Conservation (phyloP, 1,140 invertebrate species). For the Drosophila triauraria region DNA sequence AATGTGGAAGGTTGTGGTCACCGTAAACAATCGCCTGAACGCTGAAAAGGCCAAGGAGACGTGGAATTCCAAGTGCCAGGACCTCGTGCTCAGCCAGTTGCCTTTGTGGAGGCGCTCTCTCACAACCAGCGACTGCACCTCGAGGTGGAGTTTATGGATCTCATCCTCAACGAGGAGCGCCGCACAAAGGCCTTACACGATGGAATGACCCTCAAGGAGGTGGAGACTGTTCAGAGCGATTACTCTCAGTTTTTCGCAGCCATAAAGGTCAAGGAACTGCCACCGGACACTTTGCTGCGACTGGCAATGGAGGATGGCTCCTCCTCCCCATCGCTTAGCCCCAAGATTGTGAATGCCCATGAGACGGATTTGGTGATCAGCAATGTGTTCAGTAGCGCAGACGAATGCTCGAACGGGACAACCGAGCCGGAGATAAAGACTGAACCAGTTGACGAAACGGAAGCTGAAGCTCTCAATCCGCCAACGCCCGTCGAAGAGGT, state of each 20-base stretch:
- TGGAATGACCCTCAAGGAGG: not conserved
- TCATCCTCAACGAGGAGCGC: conserved; percentile 23
- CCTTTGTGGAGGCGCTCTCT: conserved; percentile 42
- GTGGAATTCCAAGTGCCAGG: not conserved
- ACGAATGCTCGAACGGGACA: not conserved
- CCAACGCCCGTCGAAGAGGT: too few species aligned
- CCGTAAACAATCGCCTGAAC: conserved; percentile 24
- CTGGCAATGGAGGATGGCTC: not conserved
- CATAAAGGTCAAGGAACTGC: conserved; percentile 57
- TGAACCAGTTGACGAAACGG: not conserved
- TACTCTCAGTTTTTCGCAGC: conserved; percentile 49
- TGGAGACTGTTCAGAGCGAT: conserved; percentile 23
- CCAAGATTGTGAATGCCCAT: not conserved
- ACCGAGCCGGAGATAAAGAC: not conserved
- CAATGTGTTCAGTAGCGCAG: conserved; percentile 6
- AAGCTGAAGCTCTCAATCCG: too few species aligned
- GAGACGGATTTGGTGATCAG: conserved; percentile 17
- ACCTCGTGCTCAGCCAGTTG: conserved; percentile 45
- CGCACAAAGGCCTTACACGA: not conserved
- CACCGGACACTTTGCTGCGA: not conserved
- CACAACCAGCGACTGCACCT: conserved; percentile 22
- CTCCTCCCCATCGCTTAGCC: too few species aligned
- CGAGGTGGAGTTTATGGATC: conserved; percentile 42
- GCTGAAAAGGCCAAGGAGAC: not conserved
- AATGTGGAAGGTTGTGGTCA: conserved; percentile 35